Evolutionary conservation across 23 tunicate species (phyloP), one percentile per base, ranked within the genome.

Genomic region (Trididemnum miniatum): DNA sequence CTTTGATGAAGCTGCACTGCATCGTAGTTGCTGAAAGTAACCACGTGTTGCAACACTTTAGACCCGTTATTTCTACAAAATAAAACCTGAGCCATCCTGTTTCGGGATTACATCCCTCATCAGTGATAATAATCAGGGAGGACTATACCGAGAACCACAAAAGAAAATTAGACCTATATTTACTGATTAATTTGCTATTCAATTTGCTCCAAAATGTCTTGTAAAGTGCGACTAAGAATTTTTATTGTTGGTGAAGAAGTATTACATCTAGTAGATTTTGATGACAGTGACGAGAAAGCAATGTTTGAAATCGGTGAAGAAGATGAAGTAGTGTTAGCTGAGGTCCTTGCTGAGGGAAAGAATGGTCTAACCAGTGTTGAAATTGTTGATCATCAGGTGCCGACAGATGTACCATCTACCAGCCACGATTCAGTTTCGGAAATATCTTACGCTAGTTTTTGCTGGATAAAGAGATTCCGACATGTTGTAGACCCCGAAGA

Each of bases 301-400:
- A 15, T 62, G 69, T 62, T 62, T 62, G 69, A 62, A 62, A 62
- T 62, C 27, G 28, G 23, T 62, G 27, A 62, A 20, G 27, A 62
- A 62, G 28, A 62, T 23, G 28, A 62, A 27, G 69, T 23, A 62
- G 28, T 62, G 69, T 62, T 62, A 62, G 69, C 24, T 62, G 69
- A 62, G 23, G 69, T 23, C 27, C 69, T 62, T 18, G 69, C 69
- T 62, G 27, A 62, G 28, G 23, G 69, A 27, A 62, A n/a, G n/a
- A 23, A 23, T 62, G 28, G 23, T 23, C 69, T 27, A 62, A 23
- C 69, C 7, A 62, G 7, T 62, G 69, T 23, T 62, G 23, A 62
- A 62, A 62, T 62, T 62, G 69, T 62, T 62, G 69, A 62, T 62
- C 24, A 62, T 62, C 69, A 62, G 69, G 69, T 62, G 4, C 24